These are phyloP conservation scores for Hedya salicella DNA, from an alignment of 2,888 invertebrate species.

Conservation along the genomic window DNA sequence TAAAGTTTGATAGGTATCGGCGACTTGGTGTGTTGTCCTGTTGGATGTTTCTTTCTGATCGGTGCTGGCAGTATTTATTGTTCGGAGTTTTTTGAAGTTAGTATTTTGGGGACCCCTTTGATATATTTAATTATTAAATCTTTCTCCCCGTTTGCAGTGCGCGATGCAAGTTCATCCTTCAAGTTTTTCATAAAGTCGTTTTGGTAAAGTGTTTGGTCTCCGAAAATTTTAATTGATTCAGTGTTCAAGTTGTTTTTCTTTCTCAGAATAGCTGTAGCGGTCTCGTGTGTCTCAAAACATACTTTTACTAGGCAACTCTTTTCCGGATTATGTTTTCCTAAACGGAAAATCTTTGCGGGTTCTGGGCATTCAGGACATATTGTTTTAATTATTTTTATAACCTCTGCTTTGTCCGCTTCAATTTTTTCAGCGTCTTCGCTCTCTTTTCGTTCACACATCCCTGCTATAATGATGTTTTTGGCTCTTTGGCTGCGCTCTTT, in stretches of 20 bases:
- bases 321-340: not conserved
- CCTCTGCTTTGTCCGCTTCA: not conserved
- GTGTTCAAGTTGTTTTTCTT: not conserved
- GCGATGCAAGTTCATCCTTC: not conserved
- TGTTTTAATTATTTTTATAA: no score
- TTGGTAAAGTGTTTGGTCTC: not conserved
- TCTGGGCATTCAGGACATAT: not conserved
- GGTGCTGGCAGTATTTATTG: no score
- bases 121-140: not conserved
- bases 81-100: not conserved
- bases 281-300: not conserved
- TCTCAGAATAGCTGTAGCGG: not conserved
- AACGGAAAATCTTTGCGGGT: not conserved
- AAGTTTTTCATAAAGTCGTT: not conserved
- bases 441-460: not conserved
- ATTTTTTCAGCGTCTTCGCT: not conserved
- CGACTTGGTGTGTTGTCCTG: no score
- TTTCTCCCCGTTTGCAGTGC: not conserved
- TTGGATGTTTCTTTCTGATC: no score
- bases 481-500: not conserved
- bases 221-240: not conserved
- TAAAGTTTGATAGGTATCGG: no score
- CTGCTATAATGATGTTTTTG: not conserved
- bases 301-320: not conserved
- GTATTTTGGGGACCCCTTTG: conserved; percentile 1